phyloP scores from a whole-genome alignment of 2,797 vertebrate species.

The Pterois miles region DNA sequence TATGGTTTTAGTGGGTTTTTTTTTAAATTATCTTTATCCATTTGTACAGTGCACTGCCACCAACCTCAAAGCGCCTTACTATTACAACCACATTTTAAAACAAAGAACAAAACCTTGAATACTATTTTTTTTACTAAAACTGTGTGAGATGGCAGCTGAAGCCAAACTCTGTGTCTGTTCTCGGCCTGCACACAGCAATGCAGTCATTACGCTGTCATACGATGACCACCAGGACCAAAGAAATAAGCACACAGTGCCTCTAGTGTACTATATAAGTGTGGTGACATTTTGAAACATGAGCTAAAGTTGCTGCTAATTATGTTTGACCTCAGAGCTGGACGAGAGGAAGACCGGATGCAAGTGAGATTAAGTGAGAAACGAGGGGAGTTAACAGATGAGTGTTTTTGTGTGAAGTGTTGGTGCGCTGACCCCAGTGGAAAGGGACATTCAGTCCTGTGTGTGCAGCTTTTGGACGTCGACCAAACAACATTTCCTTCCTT shows the following conservation, averaged over 20 bases:
- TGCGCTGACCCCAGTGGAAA: slow-evolving; percentile 62
- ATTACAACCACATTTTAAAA: background rate
- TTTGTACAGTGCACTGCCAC: background rate
- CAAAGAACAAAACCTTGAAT: slow-evolving; percentile 6
- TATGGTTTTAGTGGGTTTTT: background rate
- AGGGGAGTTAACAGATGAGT: slow-evolving; percentile 25
- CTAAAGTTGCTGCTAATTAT: slow-evolving; percentile 59
- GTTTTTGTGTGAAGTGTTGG: slow-evolving; percentile 50
- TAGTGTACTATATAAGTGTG: slow-evolving; percentile 17
- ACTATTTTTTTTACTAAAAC: slow-evolving; percentile 7
- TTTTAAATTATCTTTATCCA: background rate
- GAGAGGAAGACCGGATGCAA: slow-evolving; percentile 55
- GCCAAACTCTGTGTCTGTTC: slow-evolving; percentile 17
- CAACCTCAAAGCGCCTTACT: background rate
- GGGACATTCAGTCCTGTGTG: slow-evolving; percentile 72
- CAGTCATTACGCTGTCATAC: slow-evolving; percentile 62
- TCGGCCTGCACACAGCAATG: slow-evolving; percentile 29
- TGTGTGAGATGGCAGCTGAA: slow-evolving; percentile 22
- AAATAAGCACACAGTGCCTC: slow-evolving; percentile 39
- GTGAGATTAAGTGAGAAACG: slow-evolving; percentile 35
- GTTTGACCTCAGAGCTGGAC: slow-evolving; percentile 56
- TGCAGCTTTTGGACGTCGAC: slow-evolving; percentile 49
- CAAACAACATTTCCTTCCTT: slow-evolving; percentile 72
- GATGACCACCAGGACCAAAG: slow-evolving; percentile 40
- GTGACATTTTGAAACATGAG: slow-evolving; percentile 62